Conservation (phyloP, 2,888 invertebrate species). For the Lymantria monacha region DNA sequence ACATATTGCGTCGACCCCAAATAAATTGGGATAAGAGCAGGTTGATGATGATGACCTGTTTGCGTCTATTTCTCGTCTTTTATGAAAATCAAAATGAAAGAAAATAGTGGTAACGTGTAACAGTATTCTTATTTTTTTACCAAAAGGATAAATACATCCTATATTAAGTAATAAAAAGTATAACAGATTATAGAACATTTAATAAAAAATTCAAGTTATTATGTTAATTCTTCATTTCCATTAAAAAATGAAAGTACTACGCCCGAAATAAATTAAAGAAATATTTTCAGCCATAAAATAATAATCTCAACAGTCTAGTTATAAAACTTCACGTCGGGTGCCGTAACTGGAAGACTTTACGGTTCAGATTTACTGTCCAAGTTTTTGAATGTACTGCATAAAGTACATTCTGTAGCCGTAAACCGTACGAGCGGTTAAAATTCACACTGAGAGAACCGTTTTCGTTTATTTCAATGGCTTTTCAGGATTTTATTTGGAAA, state of each 20-base stretch:
- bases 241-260: constrained; percentile 1
- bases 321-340: constrained; percentile 31
- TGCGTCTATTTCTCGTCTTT: too few species aligned
- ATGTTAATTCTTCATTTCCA: not conserved
- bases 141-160: too few species aligned
- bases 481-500: not conserved
- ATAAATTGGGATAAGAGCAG: too few species aligned
- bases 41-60: too few species aligned
- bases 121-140: too few species aligned
- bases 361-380: constrained; percentile 43
- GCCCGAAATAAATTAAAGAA: constrained; percentile 28
- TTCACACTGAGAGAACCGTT: constrained; percentile 4
- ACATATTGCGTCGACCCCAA: too few species aligned
- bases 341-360: constrained; percentile 30
- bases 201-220: too few species aligned
- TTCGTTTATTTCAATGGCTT: not conserved
- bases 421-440: constrained; percentile 7
- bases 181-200: too few species aligned
- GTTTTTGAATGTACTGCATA: constrained; percentile 22
- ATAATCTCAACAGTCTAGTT: constrained; percentile 33
- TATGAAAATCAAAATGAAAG: too few species aligned
- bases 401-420: constrained; percentile 8
- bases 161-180: too few species aligned
- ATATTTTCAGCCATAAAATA: constrained; percentile 25
- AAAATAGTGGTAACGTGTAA: too few species aligned